These are phyloP conservation scores for Ceratosolen fusciceps DNA, from an alignment of 1,140 invertebrate species.

Conservation along the genomic window DNA sequence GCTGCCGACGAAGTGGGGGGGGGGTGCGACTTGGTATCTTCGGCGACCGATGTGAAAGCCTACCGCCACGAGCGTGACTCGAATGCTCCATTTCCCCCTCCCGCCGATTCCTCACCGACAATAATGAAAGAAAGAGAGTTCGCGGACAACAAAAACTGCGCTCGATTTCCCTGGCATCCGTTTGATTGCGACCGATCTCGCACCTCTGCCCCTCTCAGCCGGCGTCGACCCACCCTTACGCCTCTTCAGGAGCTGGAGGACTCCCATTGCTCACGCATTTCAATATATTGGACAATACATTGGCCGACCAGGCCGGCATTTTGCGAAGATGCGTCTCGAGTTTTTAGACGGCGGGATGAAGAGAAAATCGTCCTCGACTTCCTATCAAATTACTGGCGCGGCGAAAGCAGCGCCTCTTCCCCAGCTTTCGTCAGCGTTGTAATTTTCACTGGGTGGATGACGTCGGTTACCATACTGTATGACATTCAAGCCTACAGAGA, in stretches of 20 bases:
- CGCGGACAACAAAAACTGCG: not conserved
- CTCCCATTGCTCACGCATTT: too few species aligned
- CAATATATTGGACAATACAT: too few species aligned
- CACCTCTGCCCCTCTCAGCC: too few species aligned
- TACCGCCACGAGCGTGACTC: not conserved
- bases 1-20: not conserved
- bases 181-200: not conserved
- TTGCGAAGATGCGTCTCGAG: not conserved
- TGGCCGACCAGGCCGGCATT: not conserved
- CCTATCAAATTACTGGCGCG: not conserved
- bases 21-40: not conserved
- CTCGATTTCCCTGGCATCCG: not conserved
- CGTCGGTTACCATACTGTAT: not conserved
- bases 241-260: not conserved
- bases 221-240: too few species aligned
- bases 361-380: not conserved
- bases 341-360: not conserved
- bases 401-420: conserved; percentile 11
- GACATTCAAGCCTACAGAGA: too few species aligned
- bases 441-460: not conserved
- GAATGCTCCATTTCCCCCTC: not conserved
- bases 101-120: not conserved
- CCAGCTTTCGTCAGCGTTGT: not conserved
- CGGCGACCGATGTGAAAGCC: not conserved
- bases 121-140: not conserved